Base-by-base conservation (phyloP, 2,797 vertebrate genomes). In the Podarcis siculus region DNA sequence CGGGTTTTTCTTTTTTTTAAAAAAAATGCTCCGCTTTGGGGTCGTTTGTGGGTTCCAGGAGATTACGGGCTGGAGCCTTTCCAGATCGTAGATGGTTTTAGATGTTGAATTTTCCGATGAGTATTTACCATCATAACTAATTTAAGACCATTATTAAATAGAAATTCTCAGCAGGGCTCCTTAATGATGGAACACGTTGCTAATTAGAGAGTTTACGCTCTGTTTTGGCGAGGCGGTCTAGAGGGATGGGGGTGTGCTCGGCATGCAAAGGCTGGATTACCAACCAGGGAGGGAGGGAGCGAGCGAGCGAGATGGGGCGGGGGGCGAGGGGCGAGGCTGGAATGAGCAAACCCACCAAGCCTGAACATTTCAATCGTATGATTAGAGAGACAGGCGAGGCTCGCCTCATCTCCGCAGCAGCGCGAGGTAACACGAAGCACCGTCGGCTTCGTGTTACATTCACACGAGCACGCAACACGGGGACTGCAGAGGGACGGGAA, bases 61-160 rank as follows among this genome's bases (percentile, higher is more conserved):
- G 96, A 96, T 95, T 95, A 95, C 93, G 93, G 93, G 90, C 96
- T 97, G 97, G 95, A 97, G 94, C 92, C 87, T 89, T 96, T 97
- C 97, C 97, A 97, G 95, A 89, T 91, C 86, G 86, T 88, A 95
- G 90, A 90, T 92, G 94, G 95, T 94, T 96, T 95, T 94, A 91
- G 93, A 95, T 95, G 96, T 95, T 95, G 96, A 93, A 93, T 96
- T 97, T 96, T 92, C 95, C 96, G 95, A 96, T 92, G 95, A 96
- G 94, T 97, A 96, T 97, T 97, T 97, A 96, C 95, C 95, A 93
- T 96, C 95, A 95, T 96, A 96, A 97, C 97, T 96, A 96, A 97
- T 97, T 97, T 96, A 95, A 91, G 87, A 95, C 94, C 94, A 96
- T 96, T 96, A 97, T 97, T 96, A 95, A 96, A 96, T 95, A 95